Evolutionary conservation across 2,797 vertebrate species (phyloP).

Genomic region (Carduelis carduelis): DNA sequence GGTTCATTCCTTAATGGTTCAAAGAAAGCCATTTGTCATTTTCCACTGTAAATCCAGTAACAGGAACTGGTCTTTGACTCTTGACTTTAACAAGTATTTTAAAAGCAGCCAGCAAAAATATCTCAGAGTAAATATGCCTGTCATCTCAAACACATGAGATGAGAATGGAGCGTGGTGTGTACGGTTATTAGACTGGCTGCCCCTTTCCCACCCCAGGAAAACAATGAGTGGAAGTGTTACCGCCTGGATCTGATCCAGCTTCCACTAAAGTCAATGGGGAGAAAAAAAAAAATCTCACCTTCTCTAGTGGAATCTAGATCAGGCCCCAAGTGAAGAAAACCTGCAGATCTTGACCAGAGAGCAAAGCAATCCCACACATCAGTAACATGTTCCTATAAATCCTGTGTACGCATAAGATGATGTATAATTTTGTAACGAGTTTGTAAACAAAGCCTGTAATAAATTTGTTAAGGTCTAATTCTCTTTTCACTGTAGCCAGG

Average conservation of each 20-base stretch:
- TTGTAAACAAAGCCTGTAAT: constrained; percentile 60
- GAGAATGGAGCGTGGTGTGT: neutral
- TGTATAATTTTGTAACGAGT: constrained; percentile 62
- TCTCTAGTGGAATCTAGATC: neutral
- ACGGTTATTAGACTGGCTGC: neutral
- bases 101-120: neutral
- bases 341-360: neutral
- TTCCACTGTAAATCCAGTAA: neutral
- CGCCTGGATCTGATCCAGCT: constrained; percentile 15
- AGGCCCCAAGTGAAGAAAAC: neutral
- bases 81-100: neutral
- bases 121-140: neutral
- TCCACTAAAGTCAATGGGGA: neutral
- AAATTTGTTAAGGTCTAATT: constrained; percentile 53
- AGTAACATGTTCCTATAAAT: neutral
- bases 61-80: neutral
- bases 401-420: constrained; percentile 2
- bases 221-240: constrained; percentile 54
- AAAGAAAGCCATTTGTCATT: neutral
- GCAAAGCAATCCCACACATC: neutral
- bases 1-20: neutral
- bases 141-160: constrained; percentile 26
- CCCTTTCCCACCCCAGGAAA: constrained; percentile 18
- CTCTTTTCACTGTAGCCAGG: neutral
- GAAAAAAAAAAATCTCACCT: neutral